Evolutionary conservation across 1,140 invertebrate genomes (phyloP).

Genomic region (Matsumurasca onukii): DNA sequence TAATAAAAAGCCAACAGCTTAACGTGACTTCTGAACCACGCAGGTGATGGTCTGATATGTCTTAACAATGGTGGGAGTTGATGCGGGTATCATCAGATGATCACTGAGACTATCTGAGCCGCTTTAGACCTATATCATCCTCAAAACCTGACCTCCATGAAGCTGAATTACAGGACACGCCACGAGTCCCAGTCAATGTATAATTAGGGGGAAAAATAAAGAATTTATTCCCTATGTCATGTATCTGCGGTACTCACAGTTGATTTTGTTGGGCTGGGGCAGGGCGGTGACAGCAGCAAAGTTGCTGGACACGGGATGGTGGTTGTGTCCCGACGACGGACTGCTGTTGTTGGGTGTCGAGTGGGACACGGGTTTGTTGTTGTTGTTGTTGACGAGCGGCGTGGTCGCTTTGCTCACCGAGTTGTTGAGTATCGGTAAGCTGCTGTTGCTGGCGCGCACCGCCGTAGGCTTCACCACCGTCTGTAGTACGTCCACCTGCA

Average conservation of each 20-base stretch:
- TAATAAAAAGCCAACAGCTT: no score
- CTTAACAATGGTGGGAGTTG: no score
- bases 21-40: no score
- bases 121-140: no score
- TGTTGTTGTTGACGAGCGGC: conserved; percentile 22
- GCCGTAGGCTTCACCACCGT: conserved; percentile 68
- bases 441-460: conserved; percentile 63
- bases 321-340: conserved; percentile 35
- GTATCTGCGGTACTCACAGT: conserved; percentile 53
- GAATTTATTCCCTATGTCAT: no score
- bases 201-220: no score
- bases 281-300: conserved; percentile 63
- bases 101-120: no score
- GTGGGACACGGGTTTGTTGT: conserved; percentile 50
- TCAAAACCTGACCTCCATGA: no score
- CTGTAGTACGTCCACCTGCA: conserved; percentile 31
- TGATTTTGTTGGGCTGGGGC: conserved; percentile 53
- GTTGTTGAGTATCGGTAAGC: conserved; percentile 49
- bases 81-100: no score
- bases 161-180: no score
- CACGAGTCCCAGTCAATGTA: no score
- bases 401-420: conserved; percentile 26
- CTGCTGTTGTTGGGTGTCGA: conserved; percentile 57
- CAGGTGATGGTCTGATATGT: no score
- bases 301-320: conserved; percentile 50